A percentile compares a stretch with the other conserved stretches of the same genome.
Conservation (phyloP, 2,888 invertebrate species). For the Scaptomyza cyrtandrae region DNA sequence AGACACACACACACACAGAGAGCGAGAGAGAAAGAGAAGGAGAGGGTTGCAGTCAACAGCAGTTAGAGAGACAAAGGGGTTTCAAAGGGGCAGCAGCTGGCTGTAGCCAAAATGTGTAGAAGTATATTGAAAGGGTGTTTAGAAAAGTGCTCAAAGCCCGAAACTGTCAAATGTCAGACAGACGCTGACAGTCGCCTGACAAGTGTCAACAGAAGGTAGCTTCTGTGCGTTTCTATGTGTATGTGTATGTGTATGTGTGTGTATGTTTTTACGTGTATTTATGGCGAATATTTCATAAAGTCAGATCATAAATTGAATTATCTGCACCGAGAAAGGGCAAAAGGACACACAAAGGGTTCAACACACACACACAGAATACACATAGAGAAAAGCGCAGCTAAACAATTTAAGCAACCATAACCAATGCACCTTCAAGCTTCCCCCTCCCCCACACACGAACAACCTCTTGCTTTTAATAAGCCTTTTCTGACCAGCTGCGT, state of each 20-base stretch:
- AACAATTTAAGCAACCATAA: conserved; percentile 47
- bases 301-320: conserved; percentile 75
- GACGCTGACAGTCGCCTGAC: conserved; percentile 72
- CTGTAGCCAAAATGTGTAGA: conserved; percentile 51
- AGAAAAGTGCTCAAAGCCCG: conserved; percentile 41
- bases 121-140: conserved; percentile 43
- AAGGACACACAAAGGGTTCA: conserved; percentile 49
- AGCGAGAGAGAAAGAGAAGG: background rate
- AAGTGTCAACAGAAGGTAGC: conserved; percentile 72
- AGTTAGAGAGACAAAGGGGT: background rate
- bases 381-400: conserved; percentile 1
- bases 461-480: no score
- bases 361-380: no score
- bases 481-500: conserved; percentile 43
- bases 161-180: conserved; percentile 75
- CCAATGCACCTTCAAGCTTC: conserved; percentile 44
- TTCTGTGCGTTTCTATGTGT: conserved; percentile 14
- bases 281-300: conserved; percentile 59
- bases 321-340: conserved; percentile 54
- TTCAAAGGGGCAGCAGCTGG: conserved; percentile 33
- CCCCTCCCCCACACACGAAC: background rate
- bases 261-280: conserved; percentile 38
- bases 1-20: background rate
- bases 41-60: conserved; percentile 31
- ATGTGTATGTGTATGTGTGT: conserved; percentile 20